Percentiles rank a stretch among this genome's conserved stretches.
These are phyloP conservation scores for Chaetops frenatus DNA, from an alignment of 2,113 vertebrate genomes.

Conservation along the genomic window DNA sequence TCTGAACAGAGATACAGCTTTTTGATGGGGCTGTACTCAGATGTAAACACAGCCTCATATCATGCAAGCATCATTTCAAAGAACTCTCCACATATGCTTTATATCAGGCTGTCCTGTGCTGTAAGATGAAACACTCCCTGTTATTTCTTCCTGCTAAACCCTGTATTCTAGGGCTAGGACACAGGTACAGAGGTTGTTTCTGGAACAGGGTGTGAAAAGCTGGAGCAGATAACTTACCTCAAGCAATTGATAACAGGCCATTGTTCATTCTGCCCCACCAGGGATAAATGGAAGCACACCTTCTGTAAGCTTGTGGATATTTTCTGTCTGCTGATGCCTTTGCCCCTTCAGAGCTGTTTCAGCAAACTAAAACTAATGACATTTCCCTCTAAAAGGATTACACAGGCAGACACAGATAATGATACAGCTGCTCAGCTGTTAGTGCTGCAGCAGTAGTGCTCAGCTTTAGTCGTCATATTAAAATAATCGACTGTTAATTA, in stretches of 20 bases:
- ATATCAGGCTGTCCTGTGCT: background rate
- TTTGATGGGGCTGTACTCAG: background rate
- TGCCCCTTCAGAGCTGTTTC: background rate
- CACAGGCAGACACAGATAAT: background rate
- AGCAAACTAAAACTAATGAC: background rate
- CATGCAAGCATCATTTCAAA: constrained; percentile 1
- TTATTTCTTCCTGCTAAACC: background rate
- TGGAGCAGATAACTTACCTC: background rate
- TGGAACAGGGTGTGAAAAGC: background rate
- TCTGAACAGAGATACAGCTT: background rate
- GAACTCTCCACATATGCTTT: background rate
- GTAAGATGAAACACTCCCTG: background rate
- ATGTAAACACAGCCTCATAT: background rate
- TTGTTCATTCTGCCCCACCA: background rate
- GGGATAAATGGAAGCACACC: rapidly evolving
- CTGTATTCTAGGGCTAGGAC: background rate
- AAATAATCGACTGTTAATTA: constrained; percentile 20
- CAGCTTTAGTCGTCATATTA: background rate
- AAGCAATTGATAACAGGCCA: background rate
- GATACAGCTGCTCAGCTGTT: background rate
- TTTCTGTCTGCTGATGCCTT: background rate
- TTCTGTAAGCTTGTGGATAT: background rate
- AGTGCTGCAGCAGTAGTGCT: background rate
- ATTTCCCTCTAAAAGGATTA: background rate
- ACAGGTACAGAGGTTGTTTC: background rate